A percentile compares a stretch with the other conserved stretches of the same genome.
These are phyloP conservation scores for Ophion slaviceki DNA, from an alignment of 2,888 invertebrate species.

Conservation along the genomic window DNA sequence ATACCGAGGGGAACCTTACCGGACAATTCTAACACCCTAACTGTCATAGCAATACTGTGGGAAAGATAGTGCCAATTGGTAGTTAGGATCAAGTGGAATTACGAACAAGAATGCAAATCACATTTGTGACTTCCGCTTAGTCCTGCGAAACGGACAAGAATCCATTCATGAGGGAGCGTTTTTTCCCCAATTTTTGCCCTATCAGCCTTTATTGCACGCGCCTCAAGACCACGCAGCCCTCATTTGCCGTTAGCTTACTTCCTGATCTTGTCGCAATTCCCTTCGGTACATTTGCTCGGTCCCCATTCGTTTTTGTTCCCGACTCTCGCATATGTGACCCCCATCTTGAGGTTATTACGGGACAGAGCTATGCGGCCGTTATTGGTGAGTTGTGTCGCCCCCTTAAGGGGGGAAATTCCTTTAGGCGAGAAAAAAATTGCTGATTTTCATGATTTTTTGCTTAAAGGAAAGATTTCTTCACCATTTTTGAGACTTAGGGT, in stretches of 20 bases:
- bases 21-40: slow-evolving; percentile 13
- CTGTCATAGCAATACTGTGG: background rate
- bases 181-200: background rate
- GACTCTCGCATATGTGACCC: background rate
- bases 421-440: too few relatives aligned
- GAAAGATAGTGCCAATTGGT: background rate
- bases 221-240: background rate
- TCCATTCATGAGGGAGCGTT: background rate
- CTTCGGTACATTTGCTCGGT: background rate
- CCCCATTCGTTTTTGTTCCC: background rate
- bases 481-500: too few relatives aligned
- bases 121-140: background rate
- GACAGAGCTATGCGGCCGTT: background rate
- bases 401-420: too few relatives aligned
- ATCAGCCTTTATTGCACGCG: too few relatives aligned
- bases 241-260: slow-evolving; percentile 8
- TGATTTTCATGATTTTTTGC: too few relatives aligned
- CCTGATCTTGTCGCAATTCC: slow-evolving; percentile 4
- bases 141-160: background rate
- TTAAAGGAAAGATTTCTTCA: too few relatives aligned
- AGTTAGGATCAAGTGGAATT: background rate
- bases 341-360: background rate
- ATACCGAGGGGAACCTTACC: slow-evolving; percentile 19
- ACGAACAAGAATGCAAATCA: background rate
- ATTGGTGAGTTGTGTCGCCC: too few relatives aligned